phyloP scores from a whole-genome alignment of 2,113 vertebrate genomes.

The Etheostoma cragini region DNA sequence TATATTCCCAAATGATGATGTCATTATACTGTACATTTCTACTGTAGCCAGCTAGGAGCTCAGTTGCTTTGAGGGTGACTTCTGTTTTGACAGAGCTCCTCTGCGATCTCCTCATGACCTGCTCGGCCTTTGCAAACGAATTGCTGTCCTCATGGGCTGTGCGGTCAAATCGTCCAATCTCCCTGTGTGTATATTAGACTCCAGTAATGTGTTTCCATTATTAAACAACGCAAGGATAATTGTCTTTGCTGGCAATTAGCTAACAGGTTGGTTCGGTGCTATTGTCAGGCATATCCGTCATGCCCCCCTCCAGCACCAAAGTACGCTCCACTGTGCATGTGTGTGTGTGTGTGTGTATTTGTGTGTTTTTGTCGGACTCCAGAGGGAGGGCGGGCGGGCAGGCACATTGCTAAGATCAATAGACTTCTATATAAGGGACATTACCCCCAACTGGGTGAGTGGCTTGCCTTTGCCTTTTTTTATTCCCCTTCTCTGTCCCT shows the following conservation, averaged over 20 bases:
- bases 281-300: slow-evolving; percentile 97
- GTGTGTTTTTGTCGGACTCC: slow-evolving; percentile 77
- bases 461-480: slow-evolving; percentile 89
- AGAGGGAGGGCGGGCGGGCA: slow-evolving; percentile 69
- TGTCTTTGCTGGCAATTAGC: slow-evolving; percentile 99
- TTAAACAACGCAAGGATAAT: slow-evolving; percentile 97
- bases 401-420: slow-evolving; percentile 92
- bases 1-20: slow-evolving; percentile 21
- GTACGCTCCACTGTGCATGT: slow-evolving; percentile 82
- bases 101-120: slow-evolving; percentile 82
- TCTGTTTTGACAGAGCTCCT: slow-evolving; percentile 87
- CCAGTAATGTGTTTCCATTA: slow-evolving; percentile 98
- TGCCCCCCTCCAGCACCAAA: slow-evolving; percentile 83
- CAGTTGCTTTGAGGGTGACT: slow-evolving; percentile 75
- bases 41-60: slow-evolving; percentile 17
- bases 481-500: slow-evolving; percentile 87
- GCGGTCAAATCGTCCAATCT: slow-evolving; percentile 92
- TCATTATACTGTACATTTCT: not conserved
- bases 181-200: slow-evolving; percentile 96
- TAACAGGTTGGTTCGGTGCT: slow-evolving; percentile 97
- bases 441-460: slow-evolving; percentile 92
- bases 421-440: slow-evolving; percentile 96
- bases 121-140: slow-evolving; percentile 91
- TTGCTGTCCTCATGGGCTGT: slow-evolving; percentile 89
- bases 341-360: slow-evolving; percentile 53